Evolutionary conservation across 2,797 vertebrate species (phyloP), one percentile per base, ranked within the genome.

Genomic region (Siniperca scherzeri): DNA sequence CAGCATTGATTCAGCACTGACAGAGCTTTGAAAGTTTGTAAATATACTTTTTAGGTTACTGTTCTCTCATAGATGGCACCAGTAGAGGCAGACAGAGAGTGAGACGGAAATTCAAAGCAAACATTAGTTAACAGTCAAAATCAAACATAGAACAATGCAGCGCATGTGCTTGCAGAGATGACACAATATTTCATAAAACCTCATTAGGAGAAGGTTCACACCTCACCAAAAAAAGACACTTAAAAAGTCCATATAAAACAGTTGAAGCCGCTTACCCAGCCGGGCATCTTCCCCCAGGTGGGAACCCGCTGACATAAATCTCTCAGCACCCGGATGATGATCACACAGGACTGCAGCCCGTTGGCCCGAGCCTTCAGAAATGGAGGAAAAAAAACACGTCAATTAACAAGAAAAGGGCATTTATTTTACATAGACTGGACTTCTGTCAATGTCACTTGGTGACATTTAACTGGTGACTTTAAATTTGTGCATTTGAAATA

Each of bases 291-390:
- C 12, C 91, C 95, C 97, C 97, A 98, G 7, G 96, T 94, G 46
- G 97, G 96, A 76, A 97, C 95, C 0, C 96, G 93, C 74, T 95
- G 96, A 86, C 97, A 95, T 30, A 98, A 89, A 89, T 98, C 97
- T 72, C 96, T 93, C 36, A 98, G 87, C 70, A 97, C 92, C 44
- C 96, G 88, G 68, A 98, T 96, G 86, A 98, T 87, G 55, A 97
- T 96, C 76, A 97, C 97, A 65, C 97, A 97, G 5, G 96, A 97
- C 91, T 97, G 96, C 40, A 97, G 94, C 78, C 96, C 94, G 0
- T 97, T 98, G 61, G 97, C 97, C 17, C 95, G 95, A 57, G 97
- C 96, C 97, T 98, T 88, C 9, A 70, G 57, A 78, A 5, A 25
- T 10, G 11, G 30, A 42, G 16, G 69, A 55, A 9, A 19, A 9